Base-by-base conservation (phyloP, 2,797 vertebrate species). In the Synanceia verrucosa region DNA sequence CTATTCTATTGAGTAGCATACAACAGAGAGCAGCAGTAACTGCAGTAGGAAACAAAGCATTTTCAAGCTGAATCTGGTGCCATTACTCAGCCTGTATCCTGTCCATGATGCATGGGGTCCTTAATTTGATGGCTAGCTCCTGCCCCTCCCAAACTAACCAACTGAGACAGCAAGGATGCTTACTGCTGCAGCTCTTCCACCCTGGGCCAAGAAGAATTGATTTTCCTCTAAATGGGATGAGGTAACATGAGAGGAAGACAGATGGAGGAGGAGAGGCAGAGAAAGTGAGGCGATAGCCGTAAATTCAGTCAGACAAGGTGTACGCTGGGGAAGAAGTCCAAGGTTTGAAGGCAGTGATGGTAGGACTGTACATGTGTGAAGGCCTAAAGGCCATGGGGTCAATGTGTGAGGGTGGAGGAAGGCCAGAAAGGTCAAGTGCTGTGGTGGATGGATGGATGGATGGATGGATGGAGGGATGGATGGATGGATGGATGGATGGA, bases 201-300 rank as follows among this genome's bases (percentile, higher is more conserved):
- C 65, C 64, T 29, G 56, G 73, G 81, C 85, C 79, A 88, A 83
- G 63, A 75, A 65, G 73, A 79, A 92, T 85, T 78, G 86, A 89
- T 89, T 91, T 90, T 51, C 44, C 51, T 68, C 36, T 84, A 76
- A 85, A 86, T 66, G 73, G 50, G 51, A 82, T 67, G 66, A 59
- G 36, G 70, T 33, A 16, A 81, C 66, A 81, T 50, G 68, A 53
- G 51, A 69, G 48, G 51, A 51, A 63, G 70, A 63, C 36, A 55
- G 37, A 53, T 47, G 52, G 41, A 67, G 39, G 65, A 12, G 18
- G n/a, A 58, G 31, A 57, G 52, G 41, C 9, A 9, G 19, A 50
- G 19, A 75, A 70, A 63, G 65, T 0, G 3, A 51, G 13, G 0
- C 21, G 21, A 6, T 18, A 51, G 16, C 21, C 0, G 5, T 82